Evolutionary conservation across 1,140 invertebrate genomes (phyloP).

Genomic region (Calosoma granatense): DNA sequence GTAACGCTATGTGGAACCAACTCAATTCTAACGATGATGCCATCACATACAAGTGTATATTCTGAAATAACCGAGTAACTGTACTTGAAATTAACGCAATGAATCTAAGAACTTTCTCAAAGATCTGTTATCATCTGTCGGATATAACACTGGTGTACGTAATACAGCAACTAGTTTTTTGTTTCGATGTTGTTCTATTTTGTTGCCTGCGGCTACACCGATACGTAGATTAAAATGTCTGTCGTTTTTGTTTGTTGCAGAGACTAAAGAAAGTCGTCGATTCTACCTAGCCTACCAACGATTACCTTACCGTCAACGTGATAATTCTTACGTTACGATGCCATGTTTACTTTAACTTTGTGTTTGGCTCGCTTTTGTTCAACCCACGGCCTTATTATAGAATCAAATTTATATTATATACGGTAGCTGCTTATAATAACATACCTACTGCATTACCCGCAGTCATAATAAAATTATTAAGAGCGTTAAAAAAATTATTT

Average conservation of each 20-base stretch:
- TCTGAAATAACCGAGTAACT: conserved; percentile 1
- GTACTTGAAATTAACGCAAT: conserved; percentile 3
- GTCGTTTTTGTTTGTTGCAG: background rate
- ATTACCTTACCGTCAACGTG: background rate
- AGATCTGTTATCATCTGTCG: background rate
- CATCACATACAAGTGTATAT: background rate
- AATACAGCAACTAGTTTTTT: background rate
- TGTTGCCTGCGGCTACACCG: background rate
- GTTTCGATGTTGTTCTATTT: background rate
- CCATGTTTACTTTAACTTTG: background rate
- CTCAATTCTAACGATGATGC: no score
- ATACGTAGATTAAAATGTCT: background rate
- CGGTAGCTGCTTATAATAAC: background rate
- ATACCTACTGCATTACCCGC: background rate
- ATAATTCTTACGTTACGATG: background rate
- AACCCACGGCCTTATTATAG: background rate
- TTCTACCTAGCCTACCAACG: background rate
- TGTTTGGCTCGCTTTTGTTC: background rate
- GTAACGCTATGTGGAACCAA: no score
- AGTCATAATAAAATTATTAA: conserved; percentile 3
- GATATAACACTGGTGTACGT: background rate
- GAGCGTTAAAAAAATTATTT: background rate
- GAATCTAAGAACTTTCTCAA: background rate
- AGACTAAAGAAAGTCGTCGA: no score
- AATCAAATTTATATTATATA: background rate